Base-by-base conservation (phyloP, 35 echinoderm and acorn worm species). In the Holothuria glaberrima region DNA sequence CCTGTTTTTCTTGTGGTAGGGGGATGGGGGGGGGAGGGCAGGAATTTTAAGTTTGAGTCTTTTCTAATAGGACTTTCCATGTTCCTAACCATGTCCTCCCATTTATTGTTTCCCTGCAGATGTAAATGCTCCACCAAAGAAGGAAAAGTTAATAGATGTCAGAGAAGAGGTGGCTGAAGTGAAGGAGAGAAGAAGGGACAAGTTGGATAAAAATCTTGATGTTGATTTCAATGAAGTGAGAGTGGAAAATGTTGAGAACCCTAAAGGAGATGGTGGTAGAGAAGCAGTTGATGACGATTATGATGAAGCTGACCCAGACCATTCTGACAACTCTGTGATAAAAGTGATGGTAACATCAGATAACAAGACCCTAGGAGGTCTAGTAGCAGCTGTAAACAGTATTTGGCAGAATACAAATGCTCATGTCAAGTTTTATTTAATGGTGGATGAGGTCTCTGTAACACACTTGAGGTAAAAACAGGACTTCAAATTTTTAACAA, bases 301-400 rank as follows among this genome's bases (percentile, higher is more conserved):
- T 54, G 78, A 52, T 20, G 59, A 32, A 7, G 34, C 35, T 32
- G 36, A 67, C n/a, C 54, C 27, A 30, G 35, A 12, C 30, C 36
- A 20, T 21, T 25, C 41, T 9, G 12, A 32, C 28, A 60, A 68
- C 3, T n/a, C 48, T 0, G 79, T 68, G 59, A 68, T 98, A 57
- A 94, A 98, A 59, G 95, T 98, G 17, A 52, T 98, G 20, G 56
- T 98, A 5, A 91, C 75, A 66, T 98, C 95, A 21, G 95, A 98
- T 52, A 79, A 61, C 45, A 69, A 69, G 18, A 98, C 95, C 18
- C 83, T 98, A 12, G 92, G 92, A 5, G 95, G 95, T 18, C 58
- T 98, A 87, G 86, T 98, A 10, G 83, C 95, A 12, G 84, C 95
- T 7, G 81, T 98, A 30, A 94, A 98, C 56, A 98, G 95, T 36